A percentile compares a stretch with the other conserved stretches of the same genome.
phyloP scores from a whole-genome alignment of 2,797 vertebrate species.

The Melanotaenia maccullochi region DNA sequence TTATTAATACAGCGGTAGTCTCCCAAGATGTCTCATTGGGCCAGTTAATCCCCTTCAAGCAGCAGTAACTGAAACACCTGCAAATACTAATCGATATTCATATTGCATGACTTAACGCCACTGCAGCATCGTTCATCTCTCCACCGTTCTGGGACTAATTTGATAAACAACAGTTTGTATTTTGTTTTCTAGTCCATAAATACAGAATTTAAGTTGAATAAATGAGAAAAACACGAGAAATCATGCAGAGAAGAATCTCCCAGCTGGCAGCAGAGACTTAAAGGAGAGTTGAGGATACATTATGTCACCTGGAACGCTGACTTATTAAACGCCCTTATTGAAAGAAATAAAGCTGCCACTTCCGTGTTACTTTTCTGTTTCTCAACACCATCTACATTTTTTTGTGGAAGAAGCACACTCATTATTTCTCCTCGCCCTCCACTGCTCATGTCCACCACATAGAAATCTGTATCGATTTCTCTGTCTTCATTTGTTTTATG shows the following conservation, averaged over 20 bases:
- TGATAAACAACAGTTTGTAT: background rate
- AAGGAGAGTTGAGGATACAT: slow-evolving; percentile 11
- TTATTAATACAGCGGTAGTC: background rate
- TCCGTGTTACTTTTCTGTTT: slow-evolving; percentile 13
- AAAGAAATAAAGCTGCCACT: slow-evolving; percentile 28
- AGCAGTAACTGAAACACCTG: background rate
- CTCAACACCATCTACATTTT: slow-evolving; percentile 1
- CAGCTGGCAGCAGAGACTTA: slow-evolving; percentile 1
- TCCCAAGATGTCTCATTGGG: background rate
- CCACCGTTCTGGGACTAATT: slow-evolving; percentile 1
- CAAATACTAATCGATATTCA: slow-evolving; percentile 13
- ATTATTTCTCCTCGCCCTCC: background rate
- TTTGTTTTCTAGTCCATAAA: background rate
- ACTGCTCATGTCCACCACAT: background rate
- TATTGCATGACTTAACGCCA: background rate
- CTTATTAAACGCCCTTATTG: slow-evolving; percentile 39
- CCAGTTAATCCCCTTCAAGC: background rate
- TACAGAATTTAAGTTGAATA: background rate
- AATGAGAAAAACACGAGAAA: slow-evolving; percentile 11
- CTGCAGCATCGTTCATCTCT: slow-evolving; percentile 10
- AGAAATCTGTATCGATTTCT: slow-evolving; percentile 17
- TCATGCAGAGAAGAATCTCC: background rate
- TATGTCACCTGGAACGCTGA: slow-evolving; percentile 50
- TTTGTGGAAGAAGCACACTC: slow-evolving; percentile 9
- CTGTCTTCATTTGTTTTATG: slow-evolving; percentile 33